Base-by-base conservation (phyloP, 2,113 vertebrate genomes). In the Syrrhaptes paradoxus region DNA sequence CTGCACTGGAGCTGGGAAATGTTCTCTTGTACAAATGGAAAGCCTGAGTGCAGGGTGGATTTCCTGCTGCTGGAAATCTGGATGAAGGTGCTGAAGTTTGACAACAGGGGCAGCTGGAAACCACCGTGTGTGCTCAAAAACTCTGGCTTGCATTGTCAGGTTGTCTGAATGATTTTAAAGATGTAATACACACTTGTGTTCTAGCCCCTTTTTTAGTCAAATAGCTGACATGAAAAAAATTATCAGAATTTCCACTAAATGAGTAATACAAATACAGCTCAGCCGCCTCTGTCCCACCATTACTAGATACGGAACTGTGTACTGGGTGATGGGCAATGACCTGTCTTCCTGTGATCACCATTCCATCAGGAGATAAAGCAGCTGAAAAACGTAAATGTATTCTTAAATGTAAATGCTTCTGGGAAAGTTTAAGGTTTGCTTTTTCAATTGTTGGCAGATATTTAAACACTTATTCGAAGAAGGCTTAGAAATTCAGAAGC, bases 381-480 rank as follows among this genome's bases (percentile, higher is more conserved):
- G 62, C 66, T 94, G 46, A 79, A 66, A 68, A 62, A 48, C 13
- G 17, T 29, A 51, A 61, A 54, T 20, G 1, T 38, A 12, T 8
- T 63, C 17, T 34, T 76, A 8, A 2, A 43, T 38, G 17, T 31
- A 51, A 61, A 54, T 20, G 1, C 36, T 85, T 73, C 66, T 70
- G 57, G 26, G 31, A 46, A 67, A 70, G 31, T 21, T 90, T 81
- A 24, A 85, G 19, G 48, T 89, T 95, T 90, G 10, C 9, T 61
- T 45, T 77, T 73, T 59, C 34, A 83, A 93, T 89, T 78, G 70
- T 55, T 94, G 70, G 55, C 95, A 98, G 99, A 98, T 99, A 98
- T 98, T 99, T 97, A 99, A 98, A 95, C 98, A 98, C 91, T 97
- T 99, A 49, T 99, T 99, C 96, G 98, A 99, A 97, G 99, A 99